Percentiles rank a stretch among this genome's conserved stretches.
Conservation (phyloP, 2,888 invertebrate genomes). For the Phaedon cochleariae region DNA sequence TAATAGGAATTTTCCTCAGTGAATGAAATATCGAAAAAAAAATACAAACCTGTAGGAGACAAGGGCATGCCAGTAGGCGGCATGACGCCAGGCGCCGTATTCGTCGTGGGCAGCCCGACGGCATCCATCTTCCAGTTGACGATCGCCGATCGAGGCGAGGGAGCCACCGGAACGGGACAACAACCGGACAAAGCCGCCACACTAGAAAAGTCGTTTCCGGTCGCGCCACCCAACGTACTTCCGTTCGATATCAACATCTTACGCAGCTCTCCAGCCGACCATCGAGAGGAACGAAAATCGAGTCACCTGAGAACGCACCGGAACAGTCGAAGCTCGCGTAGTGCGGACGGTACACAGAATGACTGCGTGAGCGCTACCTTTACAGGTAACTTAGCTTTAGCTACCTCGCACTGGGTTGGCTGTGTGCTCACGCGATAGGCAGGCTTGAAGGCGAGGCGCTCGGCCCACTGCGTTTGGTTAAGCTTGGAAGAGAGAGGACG, state of each 20-base stretch:
- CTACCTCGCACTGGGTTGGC: slow-evolving; percentile 62
- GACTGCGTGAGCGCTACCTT: slow-evolving; percentile 59
- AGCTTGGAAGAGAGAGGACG: slow-evolving; percentile 44
- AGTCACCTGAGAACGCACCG: slow-evolving; percentile 8
- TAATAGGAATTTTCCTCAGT: not conserved
- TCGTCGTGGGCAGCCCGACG: slow-evolving; percentile 63
- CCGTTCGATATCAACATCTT: slow-evolving; percentile 73
- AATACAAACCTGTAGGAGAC: slow-evolving; percentile 66
- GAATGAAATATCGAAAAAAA: not conserved
- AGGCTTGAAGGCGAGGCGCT: slow-evolving; percentile 60
- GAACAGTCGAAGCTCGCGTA: slow-evolving; percentile 56
- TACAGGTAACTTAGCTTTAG: slow-evolving; percentile 58
- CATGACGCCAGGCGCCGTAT: slow-evolving; percentile 63
- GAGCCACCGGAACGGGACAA: slow-evolving; percentile 67
- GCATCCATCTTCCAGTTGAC: slow-evolving; percentile 72
- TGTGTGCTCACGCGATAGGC: slow-evolving; percentile 60
- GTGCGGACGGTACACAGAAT: slow-evolving; percentile 63
- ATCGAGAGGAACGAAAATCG: not conserved
- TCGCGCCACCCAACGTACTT: slow-evolving; percentile 62
- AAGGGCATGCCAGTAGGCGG: slow-evolving; percentile 64
- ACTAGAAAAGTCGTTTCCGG: slow-evolving; percentile 62
- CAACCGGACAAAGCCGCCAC: slow-evolving; percentile 61
- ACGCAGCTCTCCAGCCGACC: not conserved
- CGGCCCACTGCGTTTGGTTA: slow-evolving; percentile 59
- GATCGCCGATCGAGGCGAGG: slow-evolving; percentile 59